Base-by-base conservation (phyloP, 1,140 invertebrate genomes). In the Tetraneura akinire region DNA sequence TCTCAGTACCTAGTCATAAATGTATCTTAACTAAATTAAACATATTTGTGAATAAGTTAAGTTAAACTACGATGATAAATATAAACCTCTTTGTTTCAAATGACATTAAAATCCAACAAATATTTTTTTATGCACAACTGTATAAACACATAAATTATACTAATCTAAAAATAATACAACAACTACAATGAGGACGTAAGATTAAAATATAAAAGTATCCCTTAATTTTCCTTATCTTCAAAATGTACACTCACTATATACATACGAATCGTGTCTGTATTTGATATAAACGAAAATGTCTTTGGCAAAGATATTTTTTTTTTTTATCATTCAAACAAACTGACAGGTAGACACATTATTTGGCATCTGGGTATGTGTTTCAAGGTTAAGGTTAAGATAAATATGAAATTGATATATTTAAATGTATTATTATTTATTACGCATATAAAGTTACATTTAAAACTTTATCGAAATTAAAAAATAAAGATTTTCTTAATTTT, bases 151-250 rank as follows among this genome's bases (percentile, higher is more conserved):
- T 62, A 51, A 71, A 47, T 3, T 6, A 64, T 71, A 37, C 32
- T 71, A 51, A 71, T 71, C 68, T 23, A 71, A 71, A 70, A 71
- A 71, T 71, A 71, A 71, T 45, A 42, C 32, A 26, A 49, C 16
- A 26, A 16, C 16, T 5, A 70, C 23, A 49, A 51, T 71, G 23
- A 23, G 45, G 68, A n/a, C n/a, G n/a, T n/a, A n/a, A n/a, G n/a
- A n/a, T 51, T 26, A 47, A 26, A 26, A 47, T 13, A 29, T 42
- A 29, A 47, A 71, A 51, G 14, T 29, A 21, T 18, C 45, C 45
- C 45, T 71, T n/a, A 29, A 49, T 2, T 68, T 26, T 26, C 51
- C 45, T 71, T 71, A 71, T 71, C 68, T 71, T 51, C 6, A 29
- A 49, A 0, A 29, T 18, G 29, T 68, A 51, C 8, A 29, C 49